Evolutionary conservation across 2,888 invertebrate genomes (phyloP).

Genomic region (Diaprepes abbreviatus): DNA sequence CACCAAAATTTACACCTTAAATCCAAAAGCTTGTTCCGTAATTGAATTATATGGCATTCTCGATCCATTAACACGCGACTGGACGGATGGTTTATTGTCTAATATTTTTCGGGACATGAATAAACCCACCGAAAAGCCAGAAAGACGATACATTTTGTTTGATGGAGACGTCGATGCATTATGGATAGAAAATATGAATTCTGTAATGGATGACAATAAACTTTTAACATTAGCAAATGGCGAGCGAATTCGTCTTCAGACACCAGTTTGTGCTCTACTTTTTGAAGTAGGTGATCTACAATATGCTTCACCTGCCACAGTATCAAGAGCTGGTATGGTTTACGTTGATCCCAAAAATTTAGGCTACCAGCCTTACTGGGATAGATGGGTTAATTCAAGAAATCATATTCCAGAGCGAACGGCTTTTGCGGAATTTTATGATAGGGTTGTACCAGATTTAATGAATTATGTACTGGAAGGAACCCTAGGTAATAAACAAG

Average conservation of each 20-base stretch:
- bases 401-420: constrained; percentile 68
- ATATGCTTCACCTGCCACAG: constrained; percentile 93
- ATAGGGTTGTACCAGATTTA: constrained; percentile 81
- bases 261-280: constrained; percentile 86
- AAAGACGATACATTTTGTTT: constrained; percentile 82
- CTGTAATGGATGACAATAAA: constrained; percentile 96
- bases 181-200: constrained; percentile 98
- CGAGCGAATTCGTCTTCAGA: constrained; percentile 81
- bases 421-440: constrained; percentile 73
- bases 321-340: constrained; percentile 92
- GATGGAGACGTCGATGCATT: constrained; percentile 95
- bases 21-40: constrained; percentile 93
- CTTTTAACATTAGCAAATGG: constrained; percentile 89
- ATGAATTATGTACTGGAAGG: constrained; percentile 80
- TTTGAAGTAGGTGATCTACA: constrained; percentile 93
- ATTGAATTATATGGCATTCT: constrained; percentile 91
- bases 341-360: constrained; percentile 94
- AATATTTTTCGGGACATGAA: constrained; percentile 94
- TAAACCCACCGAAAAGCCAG: constrained; percentile 79
- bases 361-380: constrained; percentile 89
- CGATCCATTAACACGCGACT: constrained; percentile 88
- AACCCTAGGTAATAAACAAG: constrained; percentile 75
- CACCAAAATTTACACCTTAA: constrained; percentile 85
- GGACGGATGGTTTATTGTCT: constrained; percentile 93
- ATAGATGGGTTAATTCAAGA: constrained; percentile 80